phyloP scores from a whole-genome alignment of 2,888 invertebrate genomes.

The Phalera bucephala region DNA sequence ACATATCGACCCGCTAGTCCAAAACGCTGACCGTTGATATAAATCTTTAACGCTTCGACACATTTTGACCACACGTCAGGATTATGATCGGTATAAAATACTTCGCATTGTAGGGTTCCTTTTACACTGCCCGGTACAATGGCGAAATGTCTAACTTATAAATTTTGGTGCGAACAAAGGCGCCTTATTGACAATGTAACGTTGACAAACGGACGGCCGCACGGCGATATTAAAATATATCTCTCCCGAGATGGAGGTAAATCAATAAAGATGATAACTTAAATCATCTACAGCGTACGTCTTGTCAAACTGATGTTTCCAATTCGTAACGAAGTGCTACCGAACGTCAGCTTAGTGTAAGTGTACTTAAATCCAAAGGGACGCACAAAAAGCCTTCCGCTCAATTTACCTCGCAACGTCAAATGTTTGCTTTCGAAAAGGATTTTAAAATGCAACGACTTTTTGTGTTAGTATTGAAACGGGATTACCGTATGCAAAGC shows the following conservation, averaged over 20 bases:
- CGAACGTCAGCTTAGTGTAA: constrained; percentile 51
- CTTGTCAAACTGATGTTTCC: constrained; percentile 34
- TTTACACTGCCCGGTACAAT: constrained; percentile 59
- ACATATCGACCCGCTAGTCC: constrained; percentile 44
- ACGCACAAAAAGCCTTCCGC: constrained; percentile 64
- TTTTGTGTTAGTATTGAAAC: constrained; percentile 65
- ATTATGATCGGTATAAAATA: constrained; percentile 75
- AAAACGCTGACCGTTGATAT: constrained; percentile 50
- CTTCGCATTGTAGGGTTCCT: constrained; percentile 57
- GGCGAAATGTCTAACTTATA: constrained; percentile 75
- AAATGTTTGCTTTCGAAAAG: constrained; percentile 76
- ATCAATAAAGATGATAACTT: constrained; percentile 69
- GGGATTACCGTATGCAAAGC: constrained; percentile 75
- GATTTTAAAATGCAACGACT: constrained; percentile 80
- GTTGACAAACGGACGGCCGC: constrained; percentile 61
- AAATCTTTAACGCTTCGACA: constrained; percentile 78
- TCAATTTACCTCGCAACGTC: constrained; percentile 76
- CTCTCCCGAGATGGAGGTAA: constrained; percentile 63
- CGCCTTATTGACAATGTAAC: constrained; percentile 77
- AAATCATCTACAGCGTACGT: constrained; percentile 47
- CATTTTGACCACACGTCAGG: constrained; percentile 79
- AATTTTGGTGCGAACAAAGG: constrained; percentile 80
- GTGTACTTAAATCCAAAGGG: constrained; percentile 47
- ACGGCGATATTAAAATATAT: constrained; percentile 74
- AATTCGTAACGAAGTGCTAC: constrained; percentile 44